Percentiles rank a stretch among this genome's conserved stretches.
phyloP scores from a whole-genome alignment of 2,113 vertebrate species.

The Nothocercus nigrocapillus region DNA sequence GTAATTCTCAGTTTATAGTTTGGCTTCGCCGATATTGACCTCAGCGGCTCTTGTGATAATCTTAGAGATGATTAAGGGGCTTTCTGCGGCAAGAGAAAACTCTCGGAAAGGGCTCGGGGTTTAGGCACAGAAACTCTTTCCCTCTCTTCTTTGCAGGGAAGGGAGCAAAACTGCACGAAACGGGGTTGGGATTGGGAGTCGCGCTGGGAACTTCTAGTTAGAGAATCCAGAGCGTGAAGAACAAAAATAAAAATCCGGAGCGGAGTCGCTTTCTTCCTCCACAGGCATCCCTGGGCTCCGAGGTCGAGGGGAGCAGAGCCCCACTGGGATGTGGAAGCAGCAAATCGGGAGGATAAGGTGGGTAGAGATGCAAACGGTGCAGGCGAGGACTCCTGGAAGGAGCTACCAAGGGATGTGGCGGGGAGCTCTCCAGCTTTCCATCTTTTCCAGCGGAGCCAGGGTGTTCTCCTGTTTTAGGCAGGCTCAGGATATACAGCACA shows the following conservation, averaged over 20 bases:
- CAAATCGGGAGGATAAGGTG: not conserved
- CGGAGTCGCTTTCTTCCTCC: no score
- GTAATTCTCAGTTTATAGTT: conserved; percentile 56
- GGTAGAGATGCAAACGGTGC: not conserved
- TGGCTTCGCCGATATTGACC: conserved; percentile 22
- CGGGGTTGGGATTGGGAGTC: accelerated
- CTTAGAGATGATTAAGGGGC: conserved; percentile 8
- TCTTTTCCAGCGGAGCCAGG: accelerated
- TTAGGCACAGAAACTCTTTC: not conserved
- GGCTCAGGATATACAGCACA: accelerated
- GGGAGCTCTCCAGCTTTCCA: not conserved
- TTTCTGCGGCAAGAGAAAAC: not conserved
- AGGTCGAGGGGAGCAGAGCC: not conserved
- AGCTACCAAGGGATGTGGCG: not conserved
- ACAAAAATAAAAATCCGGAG: not conserved
- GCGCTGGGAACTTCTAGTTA: not conserved
- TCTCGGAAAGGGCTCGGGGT: not conserved
- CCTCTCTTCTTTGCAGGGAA: not conserved
- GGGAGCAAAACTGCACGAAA: not conserved
- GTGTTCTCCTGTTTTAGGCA: not conserved
- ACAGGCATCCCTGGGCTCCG: not conserved
- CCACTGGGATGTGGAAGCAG: accelerated
- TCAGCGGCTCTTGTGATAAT: conserved; percentile 5
- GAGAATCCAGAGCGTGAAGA: accelerated
- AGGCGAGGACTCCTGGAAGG: not conserved